phyloP scores from a whole-genome alignment of 2,113 vertebrate genomes.

The Cyanistes caeruleus region DNA sequence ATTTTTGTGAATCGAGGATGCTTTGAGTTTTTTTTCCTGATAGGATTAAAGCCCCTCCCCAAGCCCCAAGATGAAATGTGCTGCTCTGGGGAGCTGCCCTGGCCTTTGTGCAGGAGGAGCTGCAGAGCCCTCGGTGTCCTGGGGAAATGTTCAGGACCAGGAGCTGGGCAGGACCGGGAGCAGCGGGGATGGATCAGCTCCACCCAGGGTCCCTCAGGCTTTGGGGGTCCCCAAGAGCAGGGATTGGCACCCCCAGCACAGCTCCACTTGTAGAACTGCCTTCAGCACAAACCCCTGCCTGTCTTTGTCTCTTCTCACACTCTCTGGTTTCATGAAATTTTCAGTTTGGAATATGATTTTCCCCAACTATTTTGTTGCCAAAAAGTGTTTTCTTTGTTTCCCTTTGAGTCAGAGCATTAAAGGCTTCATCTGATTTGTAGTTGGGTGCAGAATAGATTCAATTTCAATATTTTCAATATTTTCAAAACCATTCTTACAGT shows the following conservation, averaged over 20 bases:
- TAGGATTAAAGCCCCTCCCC: background rate
- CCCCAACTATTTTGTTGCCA: background rate
- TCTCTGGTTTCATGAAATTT: background rate
- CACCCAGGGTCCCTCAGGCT: no score
- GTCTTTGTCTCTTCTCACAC: background rate
- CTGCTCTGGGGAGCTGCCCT: background rate
- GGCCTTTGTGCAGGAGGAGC: no score
- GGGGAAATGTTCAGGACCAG: no score
- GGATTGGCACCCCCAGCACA: background rate
- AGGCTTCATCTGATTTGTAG: background rate
- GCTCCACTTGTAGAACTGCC: background rate
- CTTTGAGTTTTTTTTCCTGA: background rate
- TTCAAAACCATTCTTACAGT: background rate
- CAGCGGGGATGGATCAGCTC: no score
- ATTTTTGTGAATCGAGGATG: background rate
- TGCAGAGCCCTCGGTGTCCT: no score
- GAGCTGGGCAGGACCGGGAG: no score
- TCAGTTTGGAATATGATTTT: background rate
- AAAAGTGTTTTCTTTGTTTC: background rate
- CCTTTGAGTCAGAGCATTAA: background rate
- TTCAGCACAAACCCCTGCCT: background rate
- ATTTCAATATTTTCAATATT: background rate
- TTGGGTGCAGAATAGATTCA: background rate
- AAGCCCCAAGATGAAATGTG: rapidly evolving
- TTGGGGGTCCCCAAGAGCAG: no score